Evolutionary conservation across 2,113 vertebrate species (phyloP).

Genomic region (Plotosus lineatus): DNA sequence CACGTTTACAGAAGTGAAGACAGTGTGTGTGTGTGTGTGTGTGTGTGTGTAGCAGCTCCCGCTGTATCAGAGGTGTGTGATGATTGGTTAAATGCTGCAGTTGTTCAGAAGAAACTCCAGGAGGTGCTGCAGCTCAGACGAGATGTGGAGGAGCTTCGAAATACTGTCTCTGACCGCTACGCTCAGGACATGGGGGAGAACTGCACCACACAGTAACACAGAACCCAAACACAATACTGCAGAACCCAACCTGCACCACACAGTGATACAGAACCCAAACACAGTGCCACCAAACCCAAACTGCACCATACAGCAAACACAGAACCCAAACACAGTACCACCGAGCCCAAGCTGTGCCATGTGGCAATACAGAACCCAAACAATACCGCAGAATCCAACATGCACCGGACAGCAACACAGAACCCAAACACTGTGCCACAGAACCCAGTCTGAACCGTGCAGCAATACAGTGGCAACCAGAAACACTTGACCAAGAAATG

Average conservation of each 20-base stretch:
- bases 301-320: not conserved
- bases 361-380: conserved; percentile 8
- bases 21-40: not conserved
- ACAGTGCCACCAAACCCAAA: not conserved
- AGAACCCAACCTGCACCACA: not conserved
- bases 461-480: not conserved
- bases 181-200: conserved; percentile 99
- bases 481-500: not conserved
- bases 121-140: conserved; percentile 85
- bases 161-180: conserved; percentile 89
- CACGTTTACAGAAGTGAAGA: not conserved
- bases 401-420: not conserved
- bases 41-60: conserved; percentile 51
- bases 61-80: conserved; percentile 69
- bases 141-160: conserved; percentile 91
- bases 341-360: not conserved
- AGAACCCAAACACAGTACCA: not conserved
- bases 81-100: conserved; percentile 79
- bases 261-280: not conserved
- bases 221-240: not conserved
- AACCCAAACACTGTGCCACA: not conserved
- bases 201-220: conserved; percentile 81
- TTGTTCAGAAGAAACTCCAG: conserved; percentile 83
- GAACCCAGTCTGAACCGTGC: not conserved
- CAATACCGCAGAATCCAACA: not conserved